Evolutionary conservation across 2,888 invertebrate species (phyloP).

Genomic region (Drosophila kuntzei): DNA sequence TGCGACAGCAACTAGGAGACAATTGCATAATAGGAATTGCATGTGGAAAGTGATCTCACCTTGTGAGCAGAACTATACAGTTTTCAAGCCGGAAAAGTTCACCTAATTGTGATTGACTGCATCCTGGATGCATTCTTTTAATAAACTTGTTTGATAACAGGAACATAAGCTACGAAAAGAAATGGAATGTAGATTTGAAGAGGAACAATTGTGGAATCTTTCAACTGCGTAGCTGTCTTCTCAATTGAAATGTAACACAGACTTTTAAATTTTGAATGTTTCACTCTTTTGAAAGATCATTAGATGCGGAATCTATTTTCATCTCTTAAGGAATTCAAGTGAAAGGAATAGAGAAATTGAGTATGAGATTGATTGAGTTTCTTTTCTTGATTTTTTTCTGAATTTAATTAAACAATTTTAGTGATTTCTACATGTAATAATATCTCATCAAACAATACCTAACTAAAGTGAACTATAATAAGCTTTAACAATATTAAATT

Average conservation of each 20-base stretch:
- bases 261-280: background rate
- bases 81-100: slow-evolving; percentile 48
- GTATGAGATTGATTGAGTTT: too few relatives aligned
- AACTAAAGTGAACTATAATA: background rate
- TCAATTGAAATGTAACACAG: background rate
- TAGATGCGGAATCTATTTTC: too few relatives aligned
- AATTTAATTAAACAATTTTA: background rate
- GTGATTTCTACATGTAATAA: background rate
- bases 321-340: too few relatives aligned
- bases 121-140: slow-evolving; percentile 54
- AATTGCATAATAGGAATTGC: slow-evolving; percentile 69
- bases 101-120: slow-evolving; percentile 68
- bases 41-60: slow-evolving; percentile 58
- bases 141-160: slow-evolving; percentile 2
- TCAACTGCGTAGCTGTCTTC: background rate
- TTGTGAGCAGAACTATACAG: slow-evolving; percentile 45
- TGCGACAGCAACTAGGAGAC: slow-evolving; percentile 53
- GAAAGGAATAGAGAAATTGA: too few relatives aligned
- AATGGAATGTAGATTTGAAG: background rate
- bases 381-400: too few relatives aligned
- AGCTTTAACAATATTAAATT: slow-evolving; percentile 12
- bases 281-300: too few relatives aligned
- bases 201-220: background rate
- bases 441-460: background rate
- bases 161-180: slow-evolving; percentile 1